Conservation (phyloP, 2,888 invertebrate species). For the Hesperia comma region DNA sequence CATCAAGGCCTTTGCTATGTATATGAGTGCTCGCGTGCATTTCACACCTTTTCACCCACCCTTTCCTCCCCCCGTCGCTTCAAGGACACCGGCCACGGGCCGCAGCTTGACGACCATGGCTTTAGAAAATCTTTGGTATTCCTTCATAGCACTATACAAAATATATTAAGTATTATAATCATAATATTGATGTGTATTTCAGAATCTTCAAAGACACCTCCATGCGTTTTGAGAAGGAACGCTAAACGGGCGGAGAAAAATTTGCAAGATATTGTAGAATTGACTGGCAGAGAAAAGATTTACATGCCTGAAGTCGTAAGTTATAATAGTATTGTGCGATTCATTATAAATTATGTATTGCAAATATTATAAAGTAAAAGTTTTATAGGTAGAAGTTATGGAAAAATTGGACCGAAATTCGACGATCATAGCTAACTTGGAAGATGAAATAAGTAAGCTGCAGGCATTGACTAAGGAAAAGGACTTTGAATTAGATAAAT, state of each 20-base stretch:
- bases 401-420: conserved; percentile 70
- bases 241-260: conserved; percentile 78
- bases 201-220: conserved; percentile 73
- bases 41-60: too few species aligned
- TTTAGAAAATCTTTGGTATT: too few species aligned
- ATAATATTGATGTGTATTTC: conserved; percentile 37
- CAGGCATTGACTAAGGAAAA: conserved; percentile 56
- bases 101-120: too few species aligned
- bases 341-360: too few species aligned
- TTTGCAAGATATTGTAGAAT: conserved; percentile 80
- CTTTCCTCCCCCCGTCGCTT: too few species aligned
- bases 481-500: conserved; percentile 58
- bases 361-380: neutral
- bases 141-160: too few species aligned
- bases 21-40: too few species aligned
- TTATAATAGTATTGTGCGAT: conserved; percentile 36
- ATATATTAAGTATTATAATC: neutral
- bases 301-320: conserved; percentile 69
- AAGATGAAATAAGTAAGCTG: conserved; percentile 61
- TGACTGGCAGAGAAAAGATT: conserved; percentile 85
- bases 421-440: conserved; percentile 54
- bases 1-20: too few species aligned
- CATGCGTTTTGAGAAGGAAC: conserved; percentile 71
- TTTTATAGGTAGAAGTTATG: conserved; percentile 66
- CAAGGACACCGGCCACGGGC: too few species aligned